Percentiles rank a stretch among this genome's conserved stretches.
Conservation (phyloP, 2,113 vertebrate genomes). For the Pungitius pungitius region DNA sequence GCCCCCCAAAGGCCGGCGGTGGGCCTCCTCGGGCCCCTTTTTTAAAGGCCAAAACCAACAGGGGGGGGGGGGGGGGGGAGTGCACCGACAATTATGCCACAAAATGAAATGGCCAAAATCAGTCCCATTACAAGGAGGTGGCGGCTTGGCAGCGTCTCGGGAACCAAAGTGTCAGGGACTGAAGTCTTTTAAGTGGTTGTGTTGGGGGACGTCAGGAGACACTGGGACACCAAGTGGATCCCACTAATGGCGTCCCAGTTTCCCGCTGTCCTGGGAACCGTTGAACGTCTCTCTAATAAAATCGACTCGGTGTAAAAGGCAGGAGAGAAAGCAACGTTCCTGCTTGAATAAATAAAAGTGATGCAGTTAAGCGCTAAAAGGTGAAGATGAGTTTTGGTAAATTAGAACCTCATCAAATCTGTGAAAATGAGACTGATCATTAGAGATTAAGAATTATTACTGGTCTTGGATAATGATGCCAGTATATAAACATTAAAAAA, state of each 20-base stretch:
- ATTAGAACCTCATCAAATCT: too few relatives aligned
- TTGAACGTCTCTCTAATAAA: not conserved
- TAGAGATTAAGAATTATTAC: too few relatives aligned
- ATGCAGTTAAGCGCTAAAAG: too few relatives aligned
- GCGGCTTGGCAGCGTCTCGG: not conserved
- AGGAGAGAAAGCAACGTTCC: not conserved
- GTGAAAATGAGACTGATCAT: too few relatives aligned
- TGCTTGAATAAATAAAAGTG: too few relatives aligned
- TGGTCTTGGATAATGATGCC: too few relatives aligned
- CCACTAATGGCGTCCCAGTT: too few relatives aligned
- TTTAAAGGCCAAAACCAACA: slow-evolving; percentile 6
- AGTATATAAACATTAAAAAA: too few relatives aligned
- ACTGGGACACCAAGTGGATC: not conserved
- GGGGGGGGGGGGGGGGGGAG: not conserved
- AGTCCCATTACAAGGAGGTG: slow-evolving; percentile 1
- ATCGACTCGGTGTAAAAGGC: not conserved
- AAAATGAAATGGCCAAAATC: slow-evolving; percentile 1
- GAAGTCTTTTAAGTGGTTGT: not conserved
- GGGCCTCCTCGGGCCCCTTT: slow-evolving; percentile 15
- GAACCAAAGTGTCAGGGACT: not conserved
- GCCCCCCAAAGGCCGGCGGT: slow-evolving; percentile 21
- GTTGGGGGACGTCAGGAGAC: not conserved
- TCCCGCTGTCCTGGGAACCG: too few relatives aligned
- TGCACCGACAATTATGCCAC: slow-evolving; percentile 8
- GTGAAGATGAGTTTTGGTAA: too few relatives aligned